These are phyloP conservation scores for Phrynosoma platyrhinos DNA, from an alignment of 2,113 vertebrate species.

Conservation along the genomic window DNA sequence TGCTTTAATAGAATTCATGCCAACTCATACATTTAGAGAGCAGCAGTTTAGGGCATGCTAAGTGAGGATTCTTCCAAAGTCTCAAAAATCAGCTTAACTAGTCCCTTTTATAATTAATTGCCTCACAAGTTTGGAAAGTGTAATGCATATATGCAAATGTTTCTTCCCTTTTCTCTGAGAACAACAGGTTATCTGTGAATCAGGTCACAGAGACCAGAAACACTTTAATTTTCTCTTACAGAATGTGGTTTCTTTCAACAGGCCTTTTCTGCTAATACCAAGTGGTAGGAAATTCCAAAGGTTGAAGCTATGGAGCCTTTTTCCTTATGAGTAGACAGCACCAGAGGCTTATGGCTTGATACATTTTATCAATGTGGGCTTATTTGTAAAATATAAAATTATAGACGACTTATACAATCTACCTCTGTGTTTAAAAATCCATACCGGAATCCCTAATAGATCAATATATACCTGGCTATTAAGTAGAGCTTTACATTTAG, in stretches of 20 bases:
- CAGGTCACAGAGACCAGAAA: neutral
- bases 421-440: too few species aligned
- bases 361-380: too few species aligned
- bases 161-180: neutral
- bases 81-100: neutral
- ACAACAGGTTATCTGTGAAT: neutral
- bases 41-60: neutral
- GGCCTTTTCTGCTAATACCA: neutral
- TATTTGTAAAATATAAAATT: too few species aligned
- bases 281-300: neutral
- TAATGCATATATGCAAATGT: neutral
- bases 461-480: too few species aligned
- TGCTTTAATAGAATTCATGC: conserved; percentile 28
- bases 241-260: neutral
- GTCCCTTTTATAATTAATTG: neutral
- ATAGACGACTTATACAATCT: too few species aligned
- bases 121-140: neutral
- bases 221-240: neutral
- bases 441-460: too few species aligned
- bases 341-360: neutral
- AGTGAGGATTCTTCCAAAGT: neutral
- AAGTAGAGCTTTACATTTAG: too few species aligned
- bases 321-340: neutral
- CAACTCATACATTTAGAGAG: conserved; percentile 9
- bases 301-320: neutral